These are phyloP conservation scores for Nudaria mundana DNA, from an alignment of 2,888 invertebrate species.

Conservation along the genomic window DNA sequence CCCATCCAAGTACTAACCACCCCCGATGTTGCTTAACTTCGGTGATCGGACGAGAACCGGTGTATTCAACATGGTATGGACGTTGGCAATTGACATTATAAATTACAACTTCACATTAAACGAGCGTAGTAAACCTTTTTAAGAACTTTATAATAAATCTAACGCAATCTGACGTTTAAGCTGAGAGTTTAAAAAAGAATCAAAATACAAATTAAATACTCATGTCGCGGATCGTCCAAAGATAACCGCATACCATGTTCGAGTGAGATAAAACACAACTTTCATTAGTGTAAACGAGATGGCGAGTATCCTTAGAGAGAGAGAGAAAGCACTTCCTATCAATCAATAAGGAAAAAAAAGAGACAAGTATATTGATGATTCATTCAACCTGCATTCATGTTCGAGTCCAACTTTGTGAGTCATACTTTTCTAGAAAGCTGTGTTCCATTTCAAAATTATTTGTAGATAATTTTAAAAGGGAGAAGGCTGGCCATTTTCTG, in stretches of 20 bases:
- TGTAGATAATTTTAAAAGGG: no score
- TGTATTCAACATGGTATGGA: slow-evolving; percentile 32
- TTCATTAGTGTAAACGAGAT: slow-evolving; percentile 8
- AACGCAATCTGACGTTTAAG: no score
- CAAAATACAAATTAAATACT: no score
- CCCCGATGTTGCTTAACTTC: slow-evolving; percentile 72
- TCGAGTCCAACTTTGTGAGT: neutral
- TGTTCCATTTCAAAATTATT: neutral
- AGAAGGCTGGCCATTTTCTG: no score
- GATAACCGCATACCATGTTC: slow-evolving; percentile 19
- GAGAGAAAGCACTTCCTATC: slow-evolving; percentile 5
- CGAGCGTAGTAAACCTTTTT: no score
- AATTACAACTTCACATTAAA: no score
- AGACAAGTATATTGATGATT: neutral
- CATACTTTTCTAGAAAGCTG: neutral
- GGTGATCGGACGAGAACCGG: slow-evolving; percentile 74
- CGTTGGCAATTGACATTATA: no score
- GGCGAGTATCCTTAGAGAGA: slow-evolving; percentile 6
- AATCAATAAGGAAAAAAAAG: neutral
- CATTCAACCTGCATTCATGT: neutral
- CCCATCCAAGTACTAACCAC: slow-evolving; percentile 71
- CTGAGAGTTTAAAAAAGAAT: no score
- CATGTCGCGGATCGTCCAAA: no score
- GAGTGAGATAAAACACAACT: slow-evolving; percentile 14
- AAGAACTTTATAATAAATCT: no score